A percentile compares a stretch with the other conserved stretches of the same genome.
phyloP scores from a whole-genome alignment of 2,797 vertebrate species.

The Dromococcyx pavoninus region DNA sequence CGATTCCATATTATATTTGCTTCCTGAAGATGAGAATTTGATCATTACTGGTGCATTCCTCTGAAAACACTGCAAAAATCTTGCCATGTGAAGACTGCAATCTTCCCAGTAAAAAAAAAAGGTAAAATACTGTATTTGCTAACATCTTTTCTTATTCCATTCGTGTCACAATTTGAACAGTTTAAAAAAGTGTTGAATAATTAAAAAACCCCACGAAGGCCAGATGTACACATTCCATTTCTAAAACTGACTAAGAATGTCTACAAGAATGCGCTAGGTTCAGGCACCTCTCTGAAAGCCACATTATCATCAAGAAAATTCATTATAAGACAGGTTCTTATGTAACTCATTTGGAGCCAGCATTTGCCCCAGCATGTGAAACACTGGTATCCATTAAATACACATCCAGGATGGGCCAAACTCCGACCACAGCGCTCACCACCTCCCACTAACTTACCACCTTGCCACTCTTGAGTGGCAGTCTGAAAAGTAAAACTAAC shows the following conservation, averaged over 20 bases:
- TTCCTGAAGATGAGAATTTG: background rate
- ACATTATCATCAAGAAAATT: background rate
- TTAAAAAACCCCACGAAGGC: background rate
- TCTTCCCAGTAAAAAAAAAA: background rate
- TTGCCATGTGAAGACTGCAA: background rate
- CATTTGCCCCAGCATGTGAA: rapidly evolving
- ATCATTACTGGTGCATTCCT: background rate
- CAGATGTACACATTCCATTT: background rate
- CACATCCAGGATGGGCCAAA: background rate
- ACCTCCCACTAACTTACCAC: rapidly evolving
- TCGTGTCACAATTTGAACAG: background rate
- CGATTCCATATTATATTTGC: background rate
- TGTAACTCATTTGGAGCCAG: background rate
- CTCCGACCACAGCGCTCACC: background rate
- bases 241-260: background rate
- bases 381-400: background rate
- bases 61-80: background rate
- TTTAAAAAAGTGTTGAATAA: background rate
- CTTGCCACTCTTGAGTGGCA: too few species aligned
- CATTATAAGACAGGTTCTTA: background rate
- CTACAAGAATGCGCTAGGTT: background rate
- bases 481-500: too few species aligned
- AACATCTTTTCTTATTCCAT: background rate
- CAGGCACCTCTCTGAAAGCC: background rate
- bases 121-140: background rate